Evolutionary conservation across 2,113 vertebrate species (phyloP), one percentile per base, ranked within the genome.

Genomic region (crab-eating macaque (Macaca fascicularis)): DNA sequence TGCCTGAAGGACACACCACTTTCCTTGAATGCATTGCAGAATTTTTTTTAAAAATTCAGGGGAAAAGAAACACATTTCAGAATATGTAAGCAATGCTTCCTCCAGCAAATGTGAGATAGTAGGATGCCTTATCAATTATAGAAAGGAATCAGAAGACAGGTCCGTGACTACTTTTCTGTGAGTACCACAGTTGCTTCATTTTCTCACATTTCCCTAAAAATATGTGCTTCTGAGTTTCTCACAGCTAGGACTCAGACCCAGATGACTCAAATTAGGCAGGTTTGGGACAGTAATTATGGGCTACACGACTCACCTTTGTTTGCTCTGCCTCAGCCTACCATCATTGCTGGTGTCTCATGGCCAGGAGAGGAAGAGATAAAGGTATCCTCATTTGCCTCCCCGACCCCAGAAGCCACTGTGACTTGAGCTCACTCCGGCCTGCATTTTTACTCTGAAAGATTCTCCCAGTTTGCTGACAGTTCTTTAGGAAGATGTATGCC

Each of bases 181-280:
- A 12, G 27, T 88, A 30, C 79, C 92, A 76, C 8, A 27, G 32
- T 57, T 69, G 32, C 67, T 50, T 92, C 61, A 69, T 89, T 94
- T 90, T 83, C 67, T 86, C 75, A 83, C 59, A 80, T 95, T 79
- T 83, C 43, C 43, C 93, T 79, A 40, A 57, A 93, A 93, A 61
- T 69, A 48, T 22, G 27, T 27, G 32, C 48, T 70, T n/a, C 74
- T 83, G 43, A n/a, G 69, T 35, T 80, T 92, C 72, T 94, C 67
- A 40, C 25, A 84, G 82, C 61, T 43, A 57, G 79, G 48, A 89
- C 19, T 52, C 74, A 87, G 88, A 23, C 55, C 84, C 40, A n/a
- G 69, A 35, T 72, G 70, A 93, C 48, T 61, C 80, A 85, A 5
- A 70, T 80, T 8, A 93, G 61, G 43, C 72, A 95, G 75, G 40